These are phyloP conservation scores for Fulmarus glacialis DNA, from an alignment of 2,113 vertebrate species.

Conservation along the genomic window DNA sequence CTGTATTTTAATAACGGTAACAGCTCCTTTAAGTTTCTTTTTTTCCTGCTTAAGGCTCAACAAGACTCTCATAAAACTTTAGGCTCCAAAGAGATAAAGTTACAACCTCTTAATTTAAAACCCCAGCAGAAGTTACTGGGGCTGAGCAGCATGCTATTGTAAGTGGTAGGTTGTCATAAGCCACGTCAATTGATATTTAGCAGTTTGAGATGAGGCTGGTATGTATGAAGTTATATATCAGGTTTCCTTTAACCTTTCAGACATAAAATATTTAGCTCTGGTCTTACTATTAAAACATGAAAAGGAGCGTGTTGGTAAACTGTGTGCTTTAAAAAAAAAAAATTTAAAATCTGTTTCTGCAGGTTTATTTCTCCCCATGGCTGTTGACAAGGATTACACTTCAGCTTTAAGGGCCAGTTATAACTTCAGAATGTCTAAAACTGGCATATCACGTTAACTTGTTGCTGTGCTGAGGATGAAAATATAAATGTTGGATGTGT, in stretches of 20 bases:
- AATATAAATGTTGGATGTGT: background rate
- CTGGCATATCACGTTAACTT: background rate
- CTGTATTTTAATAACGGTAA: background rate
- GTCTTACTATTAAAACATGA: background rate
- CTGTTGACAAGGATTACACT: background rate
- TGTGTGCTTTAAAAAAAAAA: background rate
- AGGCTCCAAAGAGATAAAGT: background rate
- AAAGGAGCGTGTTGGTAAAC: background rate
- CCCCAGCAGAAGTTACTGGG: background rate
- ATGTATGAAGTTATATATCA: background rate
- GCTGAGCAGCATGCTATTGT: background rate
- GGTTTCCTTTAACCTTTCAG: constrained; percentile 31
- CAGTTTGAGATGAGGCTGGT: background rate
- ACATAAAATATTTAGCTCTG: background rate
- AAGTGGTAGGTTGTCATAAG: background rate
- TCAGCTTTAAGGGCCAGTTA: background rate
- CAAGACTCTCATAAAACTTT: background rate
- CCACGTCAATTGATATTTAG: constrained; percentile 6
- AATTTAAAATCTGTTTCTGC: background rate
- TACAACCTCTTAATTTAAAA: background rate
- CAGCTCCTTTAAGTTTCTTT: background rate
- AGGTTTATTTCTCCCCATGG: background rate
- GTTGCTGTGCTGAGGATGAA: background rate
- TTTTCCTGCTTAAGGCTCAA: background rate
- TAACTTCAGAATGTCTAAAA: background rate